A percentile compares a stretch with the other conserved stretches of the same genome.
phyloP scores from a whole-genome alignment of 2,888 invertebrate species.

The Cryptophagus acutangulus region DNA sequence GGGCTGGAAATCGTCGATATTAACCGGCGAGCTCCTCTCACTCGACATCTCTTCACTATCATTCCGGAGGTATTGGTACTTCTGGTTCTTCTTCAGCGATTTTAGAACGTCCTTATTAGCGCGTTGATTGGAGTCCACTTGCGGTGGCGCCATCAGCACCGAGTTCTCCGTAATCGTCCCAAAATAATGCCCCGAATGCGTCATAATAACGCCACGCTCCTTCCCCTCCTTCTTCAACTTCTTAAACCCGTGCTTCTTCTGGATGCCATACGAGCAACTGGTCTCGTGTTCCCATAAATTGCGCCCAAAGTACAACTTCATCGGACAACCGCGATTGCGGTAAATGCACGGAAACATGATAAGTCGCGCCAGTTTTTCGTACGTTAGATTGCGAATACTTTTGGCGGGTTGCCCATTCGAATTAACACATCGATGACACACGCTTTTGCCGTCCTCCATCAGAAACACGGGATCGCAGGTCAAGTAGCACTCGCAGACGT shows the following conservation, averaged over 20 bases:
- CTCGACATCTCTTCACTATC: too few species aligned
- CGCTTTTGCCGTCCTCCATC: conserved; percentile 34
- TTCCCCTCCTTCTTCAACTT: conserved; percentile 21
- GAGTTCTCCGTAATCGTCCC: conserved; percentile 27
- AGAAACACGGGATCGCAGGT: conserved; percentile 39
- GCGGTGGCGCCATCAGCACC: conserved; percentile 31
- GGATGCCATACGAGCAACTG: conserved; percentile 33
- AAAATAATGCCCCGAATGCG: conserved; percentile 37
- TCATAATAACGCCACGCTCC: conserved; percentile 39
- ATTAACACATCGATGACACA: conserved; percentile 41
- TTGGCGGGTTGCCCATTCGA: conserved; percentile 30
- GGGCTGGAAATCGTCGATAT: neutral
- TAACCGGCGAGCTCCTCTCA: too few species aligned
- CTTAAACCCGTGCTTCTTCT: conserved; percentile 10
- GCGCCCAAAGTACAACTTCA: conserved; percentile 33
- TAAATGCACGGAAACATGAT: conserved; percentile 41
- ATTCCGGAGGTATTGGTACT: too few species aligned
- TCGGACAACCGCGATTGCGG: conserved; percentile 28
- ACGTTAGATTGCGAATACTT: conserved; percentile 33
- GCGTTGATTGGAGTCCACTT: conserved; percentile 14
- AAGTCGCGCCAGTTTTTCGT: conserved; percentile 36
- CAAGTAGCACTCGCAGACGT: conserved; percentile 39
- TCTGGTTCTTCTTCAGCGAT: conserved; percentile 30
- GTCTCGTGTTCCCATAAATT: conserved; percentile 37
- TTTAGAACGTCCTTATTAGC: conserved; percentile 27